A percentile compares a stretch with the other conserved stretches of the same genome.
Evolutionary conservation across 2,113 vertebrate species (phyloP).

Genomic region (Callionymus lyra): DNA sequence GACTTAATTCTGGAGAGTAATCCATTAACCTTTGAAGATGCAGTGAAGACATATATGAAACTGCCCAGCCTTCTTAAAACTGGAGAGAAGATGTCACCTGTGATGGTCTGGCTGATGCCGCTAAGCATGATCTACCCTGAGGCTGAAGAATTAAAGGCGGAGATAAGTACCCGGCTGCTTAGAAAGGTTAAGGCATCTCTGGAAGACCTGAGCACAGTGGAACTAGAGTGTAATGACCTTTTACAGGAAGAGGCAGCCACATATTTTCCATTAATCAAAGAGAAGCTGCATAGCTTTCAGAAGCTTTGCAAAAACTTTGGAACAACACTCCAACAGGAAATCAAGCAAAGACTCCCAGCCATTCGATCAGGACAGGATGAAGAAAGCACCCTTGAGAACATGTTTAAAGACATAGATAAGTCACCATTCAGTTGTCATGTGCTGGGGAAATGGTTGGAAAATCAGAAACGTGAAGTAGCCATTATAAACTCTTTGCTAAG

Average conservation of each 20-base stretch:
- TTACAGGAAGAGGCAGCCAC: neutral
- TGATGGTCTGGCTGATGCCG: neutral
- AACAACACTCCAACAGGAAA: neutral
- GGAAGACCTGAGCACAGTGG: neutral
- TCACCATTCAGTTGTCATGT: neutral
- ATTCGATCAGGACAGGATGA: neutral
- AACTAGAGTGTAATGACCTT: neutral
- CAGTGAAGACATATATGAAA: neutral
- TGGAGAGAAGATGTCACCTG: neutral
- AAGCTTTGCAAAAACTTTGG: neutral
- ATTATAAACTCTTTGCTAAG: neutral
- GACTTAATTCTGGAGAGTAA: neutral
- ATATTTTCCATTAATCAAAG: too few relatives aligned
- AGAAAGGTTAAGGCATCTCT: neutral
- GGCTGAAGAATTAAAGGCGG: neutral
- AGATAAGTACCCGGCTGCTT: neutral
- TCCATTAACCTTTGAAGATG: neutral
- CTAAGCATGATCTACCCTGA: neutral
- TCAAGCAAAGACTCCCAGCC: neutral
- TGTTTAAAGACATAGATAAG: neutral
- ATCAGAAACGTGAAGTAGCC: neutral
- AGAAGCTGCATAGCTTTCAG: neutral
- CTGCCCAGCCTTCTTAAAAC: neutral
- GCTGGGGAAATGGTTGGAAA: neutral
- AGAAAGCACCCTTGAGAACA: neutral